These are phyloP conservation scores for Corapipo altera DNA, from an alignment of 2,113 vertebrate species.

Conservation along the genomic window DNA sequence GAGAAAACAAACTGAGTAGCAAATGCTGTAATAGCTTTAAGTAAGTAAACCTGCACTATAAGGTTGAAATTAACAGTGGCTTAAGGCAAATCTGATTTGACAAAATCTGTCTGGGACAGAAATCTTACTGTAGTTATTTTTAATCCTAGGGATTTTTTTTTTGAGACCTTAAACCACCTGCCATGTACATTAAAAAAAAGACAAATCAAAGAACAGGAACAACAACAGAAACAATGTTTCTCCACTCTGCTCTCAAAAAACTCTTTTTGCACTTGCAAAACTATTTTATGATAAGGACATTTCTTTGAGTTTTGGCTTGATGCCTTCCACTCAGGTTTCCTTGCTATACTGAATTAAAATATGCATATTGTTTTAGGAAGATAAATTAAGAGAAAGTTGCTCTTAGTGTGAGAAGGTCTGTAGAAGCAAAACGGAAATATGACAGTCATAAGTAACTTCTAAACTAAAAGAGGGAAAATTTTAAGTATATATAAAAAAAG, in stretches of 20 bases:
- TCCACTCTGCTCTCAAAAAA: background rate
- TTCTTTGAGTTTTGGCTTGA: background rate
- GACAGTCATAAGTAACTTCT: background rate
- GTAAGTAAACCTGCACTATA: background rate
- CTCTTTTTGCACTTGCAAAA: background rate
- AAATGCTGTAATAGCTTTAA: background rate
- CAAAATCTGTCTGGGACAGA: background rate
- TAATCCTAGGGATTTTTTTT: background rate
- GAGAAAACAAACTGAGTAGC: background rate
- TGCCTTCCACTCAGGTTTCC: background rate
- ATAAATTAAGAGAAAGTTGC: background rate
- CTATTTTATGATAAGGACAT: background rate
- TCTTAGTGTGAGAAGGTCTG: background rate
- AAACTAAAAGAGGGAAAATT: background rate
- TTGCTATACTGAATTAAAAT: background rate
- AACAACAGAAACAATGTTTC: background rate
- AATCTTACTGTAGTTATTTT: background rate
- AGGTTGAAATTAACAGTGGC: background rate
- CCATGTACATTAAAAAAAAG: background rate
- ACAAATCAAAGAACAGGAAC: background rate
- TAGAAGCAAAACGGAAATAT: background rate
- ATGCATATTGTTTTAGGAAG: background rate
- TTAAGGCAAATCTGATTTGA: constrained; percentile 19
- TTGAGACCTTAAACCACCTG: background rate
- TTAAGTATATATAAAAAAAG: background rate